Evolutionary conservation across 2,113 vertebrate species (phyloP).

Genomic region (Silurus asotus): DNA sequence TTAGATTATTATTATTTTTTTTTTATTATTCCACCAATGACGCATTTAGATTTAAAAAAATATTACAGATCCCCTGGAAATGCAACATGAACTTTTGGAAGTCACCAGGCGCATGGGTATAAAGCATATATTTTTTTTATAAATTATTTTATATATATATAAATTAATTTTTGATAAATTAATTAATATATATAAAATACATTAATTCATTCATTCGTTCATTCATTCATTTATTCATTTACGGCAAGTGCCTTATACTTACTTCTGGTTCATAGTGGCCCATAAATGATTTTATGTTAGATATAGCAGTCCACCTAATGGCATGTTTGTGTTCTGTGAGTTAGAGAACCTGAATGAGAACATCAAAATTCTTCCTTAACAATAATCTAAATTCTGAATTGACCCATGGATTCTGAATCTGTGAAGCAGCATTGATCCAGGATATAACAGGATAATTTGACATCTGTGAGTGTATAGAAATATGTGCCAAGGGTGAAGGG

Average conservation of each 20-base stretch:
- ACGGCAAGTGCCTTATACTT: not conserved
- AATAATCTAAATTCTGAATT: not conserved
- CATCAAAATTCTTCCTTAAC: not conserved
- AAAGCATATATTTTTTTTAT: too few species aligned
- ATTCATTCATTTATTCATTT: not conserved
- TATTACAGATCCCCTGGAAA: too few species aligned
- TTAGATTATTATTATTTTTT: not conserved
- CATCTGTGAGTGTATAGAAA: not conserved
- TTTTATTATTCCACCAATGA: not conserved
- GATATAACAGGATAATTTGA: not conserved
- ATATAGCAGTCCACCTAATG: not conserved
- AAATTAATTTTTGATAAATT: too few species aligned
- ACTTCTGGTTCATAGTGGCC: not conserved
- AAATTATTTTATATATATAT: too few species aligned
- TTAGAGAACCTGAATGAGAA: not conserved
- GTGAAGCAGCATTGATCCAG: not conserved
- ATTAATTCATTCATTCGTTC: too few species aligned
- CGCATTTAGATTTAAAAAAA: not conserved
- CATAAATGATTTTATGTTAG: not conserved
- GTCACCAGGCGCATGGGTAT: not conserved
- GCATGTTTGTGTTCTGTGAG: not conserved
- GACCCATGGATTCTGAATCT: not conserved
- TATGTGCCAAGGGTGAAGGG: not conserved
- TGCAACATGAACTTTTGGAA: not conserved
- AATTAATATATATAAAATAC: too few species aligned